A percentile compares a stretch with the other conserved stretches of the same genome.
Conservation (phyloP, 2,113 vertebrate species). For the Notothenia rossii region DNA sequence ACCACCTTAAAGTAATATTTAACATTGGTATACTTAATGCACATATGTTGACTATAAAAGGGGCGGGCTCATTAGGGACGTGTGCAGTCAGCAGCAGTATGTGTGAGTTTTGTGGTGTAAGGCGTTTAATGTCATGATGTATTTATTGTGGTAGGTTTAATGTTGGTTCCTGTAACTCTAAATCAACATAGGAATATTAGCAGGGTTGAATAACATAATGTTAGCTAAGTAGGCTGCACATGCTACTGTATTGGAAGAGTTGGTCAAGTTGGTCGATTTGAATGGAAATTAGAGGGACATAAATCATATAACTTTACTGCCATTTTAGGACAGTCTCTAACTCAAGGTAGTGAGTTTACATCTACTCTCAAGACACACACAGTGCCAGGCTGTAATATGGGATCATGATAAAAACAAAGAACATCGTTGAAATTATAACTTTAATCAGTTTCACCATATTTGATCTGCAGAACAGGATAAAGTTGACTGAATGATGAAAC, state of each 20-base stretch:
- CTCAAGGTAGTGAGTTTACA: neutral
- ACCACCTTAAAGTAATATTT: neutral
- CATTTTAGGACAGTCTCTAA: neutral
- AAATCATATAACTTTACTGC: neutral
- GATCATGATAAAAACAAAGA: too few relatives aligned
- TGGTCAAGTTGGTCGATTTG: neutral
- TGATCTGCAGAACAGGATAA: neutral
- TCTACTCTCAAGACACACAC: neutral
- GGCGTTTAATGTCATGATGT: neutral
- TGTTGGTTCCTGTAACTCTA: neutral
- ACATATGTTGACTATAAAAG: neutral
- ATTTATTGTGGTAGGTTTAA: neutral
- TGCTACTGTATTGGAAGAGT: neutral
- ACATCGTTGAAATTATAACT: neutral
- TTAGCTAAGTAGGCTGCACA: neutral
- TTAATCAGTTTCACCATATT: neutral
- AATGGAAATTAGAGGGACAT: neutral
- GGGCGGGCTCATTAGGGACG: neutral
- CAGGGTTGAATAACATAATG: neutral
- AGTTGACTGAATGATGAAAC: neutral
- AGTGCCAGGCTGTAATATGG: neutral
- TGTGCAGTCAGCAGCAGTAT: slow-evolving; percentile 22
- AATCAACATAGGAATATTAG: neutral
- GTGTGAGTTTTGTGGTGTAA: neutral
- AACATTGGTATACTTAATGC: slow-evolving; percentile 4